phyloP scores from a whole-genome alignment of 1,140 invertebrate species.

The Drosophila parabipectinata region DNA sequence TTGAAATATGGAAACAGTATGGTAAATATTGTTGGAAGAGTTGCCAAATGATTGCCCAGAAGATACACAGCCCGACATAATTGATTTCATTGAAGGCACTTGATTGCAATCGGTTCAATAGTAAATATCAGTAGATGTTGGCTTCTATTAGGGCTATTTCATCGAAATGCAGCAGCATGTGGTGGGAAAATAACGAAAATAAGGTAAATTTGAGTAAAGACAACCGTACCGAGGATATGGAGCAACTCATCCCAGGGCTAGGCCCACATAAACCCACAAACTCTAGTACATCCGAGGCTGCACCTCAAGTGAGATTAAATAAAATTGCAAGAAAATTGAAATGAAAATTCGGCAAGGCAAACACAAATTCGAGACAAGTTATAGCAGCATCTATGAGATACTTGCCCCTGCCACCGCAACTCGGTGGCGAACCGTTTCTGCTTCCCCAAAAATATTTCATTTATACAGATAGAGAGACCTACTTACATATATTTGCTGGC shows the following conservation, averaged over 20 bases:
- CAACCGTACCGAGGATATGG: background rate
- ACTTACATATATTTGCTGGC: constrained; percentile 32
- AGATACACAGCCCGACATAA: background rate
- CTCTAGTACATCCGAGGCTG: constrained; percentile 49
- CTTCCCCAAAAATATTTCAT: constrained; percentile 63
- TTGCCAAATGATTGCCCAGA: background rate
- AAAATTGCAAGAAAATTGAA: constrained; percentile 79
- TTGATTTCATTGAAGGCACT: constrained; percentile 6
- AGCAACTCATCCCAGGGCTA: constrained; percentile 5
- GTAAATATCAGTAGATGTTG: background rate
- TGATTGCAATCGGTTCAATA: background rate
- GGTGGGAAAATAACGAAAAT: background rate
- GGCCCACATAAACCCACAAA: constrained; percentile 54
- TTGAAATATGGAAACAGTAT: constrained; percentile 5
- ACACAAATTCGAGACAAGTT: constrained; percentile 77
- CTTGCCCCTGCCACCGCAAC: constrained; percentile 2
- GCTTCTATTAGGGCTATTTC: background rate
- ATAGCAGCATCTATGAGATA: constrained; percentile 53
- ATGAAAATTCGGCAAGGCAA: constrained; percentile 78
- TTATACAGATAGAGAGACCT: constrained; percentile 45
- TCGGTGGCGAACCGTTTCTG: constrained; percentile 2
- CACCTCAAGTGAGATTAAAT: constrained; percentile 82
- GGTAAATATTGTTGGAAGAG: background rate
- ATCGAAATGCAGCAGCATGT: background rate
- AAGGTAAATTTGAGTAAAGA: background rate